Percentiles rank a stretch among this genome's conserved stretches.
Evolutionary conservation across 1,140 invertebrate genomes (phyloP).

Genomic region (Capitella teleta): DNA sequence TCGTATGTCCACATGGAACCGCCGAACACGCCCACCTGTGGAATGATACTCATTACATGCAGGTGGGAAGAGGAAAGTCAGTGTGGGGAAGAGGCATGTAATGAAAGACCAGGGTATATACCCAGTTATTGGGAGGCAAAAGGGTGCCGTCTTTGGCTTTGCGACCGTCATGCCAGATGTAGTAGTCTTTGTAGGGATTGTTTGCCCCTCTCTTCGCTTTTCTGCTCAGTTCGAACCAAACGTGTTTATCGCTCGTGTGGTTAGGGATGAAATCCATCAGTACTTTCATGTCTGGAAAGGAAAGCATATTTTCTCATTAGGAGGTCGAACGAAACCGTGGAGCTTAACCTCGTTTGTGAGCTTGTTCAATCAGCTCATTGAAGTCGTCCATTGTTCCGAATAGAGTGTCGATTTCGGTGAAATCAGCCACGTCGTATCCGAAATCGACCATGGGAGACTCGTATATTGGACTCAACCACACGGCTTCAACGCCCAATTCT

Average conservation of each 20-base stretch:
- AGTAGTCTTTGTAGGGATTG: conserved; percentile 54
- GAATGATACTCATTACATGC: not conserved
- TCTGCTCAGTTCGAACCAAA: conserved; percentile 63
- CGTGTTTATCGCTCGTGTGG: conserved; percentile 64
- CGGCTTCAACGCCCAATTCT: conserved; percentile 51
- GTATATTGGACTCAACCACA: conserved; percentile 63
- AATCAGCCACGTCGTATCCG: conserved; percentile 58
- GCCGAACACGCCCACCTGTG: conserved; percentile 8
- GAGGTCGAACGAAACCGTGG: too few species aligned
- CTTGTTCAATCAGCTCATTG: conserved; percentile 43
- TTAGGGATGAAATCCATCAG: conserved; percentile 73
- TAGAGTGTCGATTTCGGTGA: conserved; percentile 52
- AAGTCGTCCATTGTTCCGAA: conserved; percentile 63
- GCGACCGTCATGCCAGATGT: conserved; percentile 41
- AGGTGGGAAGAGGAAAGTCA: too few species aligned
- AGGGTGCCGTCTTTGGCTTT: conserved; percentile 24
- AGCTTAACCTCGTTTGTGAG: conserved; percentile 24
- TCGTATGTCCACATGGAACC: conserved; percentile 36
- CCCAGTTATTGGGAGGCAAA: conserved; percentile 65
- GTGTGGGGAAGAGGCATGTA: not conserved
- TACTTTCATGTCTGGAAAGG: conserved; percentile 23
- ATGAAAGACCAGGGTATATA: too few species aligned
- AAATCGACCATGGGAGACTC: too few species aligned
- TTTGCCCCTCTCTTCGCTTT: conserved; percentile 42
- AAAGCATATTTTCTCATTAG: too few species aligned